Evolutionary conservation across 2,113 vertebrate species (phyloP), one percentile per base, ranked within the genome.

Genomic region (Colossoma macropomum): DNA sequence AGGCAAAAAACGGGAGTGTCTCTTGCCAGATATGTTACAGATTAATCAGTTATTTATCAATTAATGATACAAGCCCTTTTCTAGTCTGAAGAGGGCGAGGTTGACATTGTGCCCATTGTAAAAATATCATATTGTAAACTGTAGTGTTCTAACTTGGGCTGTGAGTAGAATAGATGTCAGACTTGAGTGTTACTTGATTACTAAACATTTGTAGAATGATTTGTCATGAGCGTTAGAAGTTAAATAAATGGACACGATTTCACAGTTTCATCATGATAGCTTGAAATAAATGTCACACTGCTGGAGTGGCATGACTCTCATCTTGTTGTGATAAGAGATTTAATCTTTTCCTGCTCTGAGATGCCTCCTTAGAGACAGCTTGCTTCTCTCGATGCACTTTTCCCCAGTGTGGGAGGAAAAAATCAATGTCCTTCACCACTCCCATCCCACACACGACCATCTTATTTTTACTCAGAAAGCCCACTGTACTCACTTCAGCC

Each of bases 401-500:
- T 69, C 50, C 54, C 74, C 38, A 34, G 66, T 75, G 82, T 75
- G 54, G 82, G 81, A 76, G 76, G 68, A 72, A 72, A 45, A 72
- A 82, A 85, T 87, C 83, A 27, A 79, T 87, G 69, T 77, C 69
- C 54, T 32, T 69, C 71, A 75, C 32, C 74, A 71, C 52, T 45
- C 27, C 27, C 82, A 71, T 65, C 86, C 86, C 83, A 87, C 82
- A 81, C 80, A 82, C 23, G 59, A 45, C 41, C 34, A 32, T 77
- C 82, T 83, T 48, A 68, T 77, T 75, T 75, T 74, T 50, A 32
- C n/a, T 45, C 50, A 62, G 34, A 30, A 50, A 77, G 60, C 59
- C 48, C 48, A 56, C 72, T 50, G 41, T 50, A 56, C 32, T 62
- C 38, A n/a, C 68, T 62, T 27, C 59, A 62, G 59, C 5, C 59